A percentile compares a stretch with the other conserved stretches of the same genome.
phyloP scores from a whole-genome alignment of 2,888 invertebrate genomes.

The Nysson spinosus region DNA sequence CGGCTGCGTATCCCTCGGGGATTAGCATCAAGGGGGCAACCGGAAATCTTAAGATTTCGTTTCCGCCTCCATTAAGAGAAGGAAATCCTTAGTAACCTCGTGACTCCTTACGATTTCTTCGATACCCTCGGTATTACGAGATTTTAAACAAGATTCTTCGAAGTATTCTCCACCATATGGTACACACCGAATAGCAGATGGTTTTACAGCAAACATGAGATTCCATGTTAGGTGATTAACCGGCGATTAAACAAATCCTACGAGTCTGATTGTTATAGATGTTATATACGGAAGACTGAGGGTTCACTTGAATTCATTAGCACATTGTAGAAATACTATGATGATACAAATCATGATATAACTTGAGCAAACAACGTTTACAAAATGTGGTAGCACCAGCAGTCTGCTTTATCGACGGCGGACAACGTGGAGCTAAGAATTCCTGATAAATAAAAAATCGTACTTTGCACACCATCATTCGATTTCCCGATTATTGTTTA shows the following conservation, averaged over 20 bases:
- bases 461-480: constrained; percentile 49
- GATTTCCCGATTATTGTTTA: constrained; percentile 52
- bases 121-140: not conserved
- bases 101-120: too few relatives aligned
- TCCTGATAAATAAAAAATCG: constrained; percentile 23
- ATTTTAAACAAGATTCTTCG: too few relatives aligned
- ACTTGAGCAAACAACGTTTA: constrained; percentile 3
- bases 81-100: too few relatives aligned
- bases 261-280: too few relatives aligned
- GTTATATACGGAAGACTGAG: too few relatives aligned
- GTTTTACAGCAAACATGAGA: too few relatives aligned
- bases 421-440: constrained; percentile 7
- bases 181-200: too few relatives aligned
- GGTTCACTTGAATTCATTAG: too few relatives aligned
- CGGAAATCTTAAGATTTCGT: constrained; percentile 10
- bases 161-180: too few relatives aligned
- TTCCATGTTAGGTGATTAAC: too few relatives aligned
- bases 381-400: not conserved
- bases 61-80: not conserved
- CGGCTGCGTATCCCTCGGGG: not conserved
- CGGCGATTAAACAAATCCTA: too few relatives aligned
- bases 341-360: not conserved
- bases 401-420: constrained; percentile 33
- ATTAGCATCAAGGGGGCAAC: constrained; percentile 13
- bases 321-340: not conserved